phyloP scores from a whole-genome alignment of 2,797 vertebrate species.

The Propithecus deckenii region DNA sequence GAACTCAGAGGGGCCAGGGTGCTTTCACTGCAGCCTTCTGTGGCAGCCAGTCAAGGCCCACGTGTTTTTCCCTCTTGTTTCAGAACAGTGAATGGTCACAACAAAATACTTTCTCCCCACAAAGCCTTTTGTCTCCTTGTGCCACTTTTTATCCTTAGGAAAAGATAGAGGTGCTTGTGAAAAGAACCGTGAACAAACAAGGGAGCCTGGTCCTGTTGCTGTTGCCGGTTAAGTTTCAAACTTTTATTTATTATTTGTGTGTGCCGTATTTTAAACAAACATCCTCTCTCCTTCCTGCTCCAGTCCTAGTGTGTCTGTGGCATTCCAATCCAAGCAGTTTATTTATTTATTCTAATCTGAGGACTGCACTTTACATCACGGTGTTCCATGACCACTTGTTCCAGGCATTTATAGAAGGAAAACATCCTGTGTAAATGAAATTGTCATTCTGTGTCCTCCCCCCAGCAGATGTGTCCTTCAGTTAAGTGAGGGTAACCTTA shows the following conservation, averaged over 20 bases:
- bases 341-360: conserved; percentile 57
- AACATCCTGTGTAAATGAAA: conserved; percentile 73
- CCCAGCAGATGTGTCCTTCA: not conserved
- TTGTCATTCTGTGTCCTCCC: not conserved
- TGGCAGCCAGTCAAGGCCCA: not conserved
- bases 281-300: not conserved
- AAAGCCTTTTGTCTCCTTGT: not conserved
- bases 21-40: fast-evolving
- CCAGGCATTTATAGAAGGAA: conserved; percentile 76
- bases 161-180: not conserved
- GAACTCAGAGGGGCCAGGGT: fast-evolving
- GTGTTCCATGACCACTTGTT: conserved; percentile 62
- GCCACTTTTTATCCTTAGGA: not conserved
- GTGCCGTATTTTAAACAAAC: conserved; percentile 11
- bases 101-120: not conserved
- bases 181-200: not conserved
- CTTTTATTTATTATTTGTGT: conserved; percentile 56
- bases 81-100: not conserved
- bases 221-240: not conserved
- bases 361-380: conserved; percentile 43
- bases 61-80: not conserved
- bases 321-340: not conserved
- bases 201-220: not conserved
- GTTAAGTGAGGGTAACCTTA: not conserved
- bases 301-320: not conserved